Evolutionary conservation across 2,888 invertebrate genomes (phyloP), one percentile per base, ranked within the genome.

Genomic region (Nephrotoma guestfalica): DNA sequence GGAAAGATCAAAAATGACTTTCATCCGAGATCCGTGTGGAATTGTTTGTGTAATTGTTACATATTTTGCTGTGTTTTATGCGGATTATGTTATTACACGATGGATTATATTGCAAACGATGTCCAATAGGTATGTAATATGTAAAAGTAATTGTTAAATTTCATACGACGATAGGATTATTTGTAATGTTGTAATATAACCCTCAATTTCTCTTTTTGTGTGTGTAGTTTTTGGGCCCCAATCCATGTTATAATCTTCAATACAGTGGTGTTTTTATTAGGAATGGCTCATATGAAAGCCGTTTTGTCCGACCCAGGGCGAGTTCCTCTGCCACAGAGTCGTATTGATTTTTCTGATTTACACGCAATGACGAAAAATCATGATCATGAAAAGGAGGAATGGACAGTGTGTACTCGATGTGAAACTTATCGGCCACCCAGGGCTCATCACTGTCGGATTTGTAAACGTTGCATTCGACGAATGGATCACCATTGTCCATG

Each of bases 231-330:
- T 89, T 97, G 96, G 96, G 96, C 96, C 86, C 94, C 96, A 83
- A 93, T 97, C 88, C 95, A 97, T 91, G 95, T 95, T 6, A 93
- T 96, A 42, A 90, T 94, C 85, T 97, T 97, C 92, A 97, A 97
- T 90, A 94, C 94, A 0, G 92, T 97, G 11, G 93, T 97, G 87
- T 94, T 97, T 89, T 91, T 97, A 86, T 91, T 97, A 87, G 92
- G 94, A 86, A 93, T 96, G 92, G 93, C 97, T 2, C 97, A 97
- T 91, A 89, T 96, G n/a, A 93, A 96, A 89, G 97, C 97, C 7
- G 96, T 97, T 87, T 93, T 96, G 89, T 96, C 96, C n/a, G 97
- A 97, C 92, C 97, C 97, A 4, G 97, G 97, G 2, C 94, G 95
- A 86, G 96, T 97, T 83, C 97, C 96, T n/a, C 92, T 96, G 87